Evolutionary conservation across 2,888 invertebrate genomes (phyloP).

Genomic region (Aquatica leii): DNA sequence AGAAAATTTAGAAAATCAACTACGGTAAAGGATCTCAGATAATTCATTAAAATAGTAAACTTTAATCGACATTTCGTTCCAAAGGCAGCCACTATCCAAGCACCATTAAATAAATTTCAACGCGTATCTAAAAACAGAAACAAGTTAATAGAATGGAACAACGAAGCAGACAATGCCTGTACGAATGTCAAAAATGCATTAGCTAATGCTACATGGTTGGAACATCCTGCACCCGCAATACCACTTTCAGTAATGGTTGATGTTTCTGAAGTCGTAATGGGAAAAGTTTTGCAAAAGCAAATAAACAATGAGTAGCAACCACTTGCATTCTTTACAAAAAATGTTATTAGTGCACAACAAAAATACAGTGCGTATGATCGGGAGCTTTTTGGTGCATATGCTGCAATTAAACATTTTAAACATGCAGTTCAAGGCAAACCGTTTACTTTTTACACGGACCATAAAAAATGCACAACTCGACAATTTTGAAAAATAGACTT

Average conservation of each 20-base stretch:
- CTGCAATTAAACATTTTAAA: no score
- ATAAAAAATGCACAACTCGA: conserved; percentile 51
- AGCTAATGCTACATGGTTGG: no score
- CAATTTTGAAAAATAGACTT: no score
- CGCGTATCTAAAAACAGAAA: conserved; percentile 43
- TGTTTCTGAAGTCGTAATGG: no score
- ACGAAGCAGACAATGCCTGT: no score
- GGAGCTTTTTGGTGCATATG: no score
- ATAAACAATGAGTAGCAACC: no score
- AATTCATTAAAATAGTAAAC: conserved; percentile 54
- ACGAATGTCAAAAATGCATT: no score
- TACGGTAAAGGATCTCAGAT: conserved; percentile 38
- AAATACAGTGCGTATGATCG: conserved; percentile 57
- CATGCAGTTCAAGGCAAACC: no score
- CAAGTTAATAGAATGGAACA: conserved; percentile 42
- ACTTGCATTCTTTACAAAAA: no score
- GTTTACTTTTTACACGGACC: conserved; percentile 49
- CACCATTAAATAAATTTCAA: conserved; percentile 49
- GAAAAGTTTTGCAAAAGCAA: no score
- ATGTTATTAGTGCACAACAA: conserved; percentile 47
- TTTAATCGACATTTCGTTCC: conserved; percentile 54
- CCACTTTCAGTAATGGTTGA: no score
- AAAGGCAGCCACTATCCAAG: conserved; percentile 49
- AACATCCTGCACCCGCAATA: conserved; percentile 37
- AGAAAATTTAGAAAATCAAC: conserved; percentile 1